Evolutionary conservation across 2,797 vertebrate species (phyloP), one percentile per base, ranked within the genome.

Genomic region (Anguilla marmorata): DNA sequence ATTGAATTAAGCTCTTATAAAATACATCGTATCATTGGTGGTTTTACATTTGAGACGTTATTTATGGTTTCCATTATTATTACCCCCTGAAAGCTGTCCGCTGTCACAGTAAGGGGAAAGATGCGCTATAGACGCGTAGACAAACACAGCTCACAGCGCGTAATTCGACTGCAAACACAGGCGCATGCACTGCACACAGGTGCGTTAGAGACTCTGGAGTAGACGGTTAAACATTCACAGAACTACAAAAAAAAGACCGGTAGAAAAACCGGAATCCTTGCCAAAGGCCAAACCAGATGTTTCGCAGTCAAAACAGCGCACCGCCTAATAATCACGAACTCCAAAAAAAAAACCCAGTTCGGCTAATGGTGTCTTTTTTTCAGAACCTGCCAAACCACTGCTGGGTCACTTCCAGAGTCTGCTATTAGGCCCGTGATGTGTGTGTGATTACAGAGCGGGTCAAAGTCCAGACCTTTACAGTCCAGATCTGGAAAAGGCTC

Each of bases 261-360:
- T 52, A 74, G 82, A 45, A 86, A 27, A 27, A 41, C 11, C 27
- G 14, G n/a, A 79, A 84, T 50, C 50, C 89, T 90, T 89, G 86
- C 74, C 87, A 87, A 91, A 89, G 76, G 21, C 41, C 41, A 92
- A 91, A 94, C 91, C 94, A 94, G 94, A 90, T 93, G 93, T 93
- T 92, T 89, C 86, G 48, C 87, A 91, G 93, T 93, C 92, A 93
- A 93, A 95, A 95, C 93, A 37, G 33, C 58, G 72, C 69, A 50
- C 76, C 54, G 50, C 76, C 84, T 82, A 76, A 52, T 87, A 41
- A 74, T 88, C 84, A 84, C 45, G 60, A 86, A 69, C 85, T 80
- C 80, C 79, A 52, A 52, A 52, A 52, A 52, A 19, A 21, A 87
- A 82, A 86, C 58, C 86, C 30, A 19, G 33, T 24, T 45, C 4